These are phyloP conservation scores for Amphipoea lucens DNA, from an alignment of 2,888 invertebrate genomes.

Conservation along the genomic window DNA sequence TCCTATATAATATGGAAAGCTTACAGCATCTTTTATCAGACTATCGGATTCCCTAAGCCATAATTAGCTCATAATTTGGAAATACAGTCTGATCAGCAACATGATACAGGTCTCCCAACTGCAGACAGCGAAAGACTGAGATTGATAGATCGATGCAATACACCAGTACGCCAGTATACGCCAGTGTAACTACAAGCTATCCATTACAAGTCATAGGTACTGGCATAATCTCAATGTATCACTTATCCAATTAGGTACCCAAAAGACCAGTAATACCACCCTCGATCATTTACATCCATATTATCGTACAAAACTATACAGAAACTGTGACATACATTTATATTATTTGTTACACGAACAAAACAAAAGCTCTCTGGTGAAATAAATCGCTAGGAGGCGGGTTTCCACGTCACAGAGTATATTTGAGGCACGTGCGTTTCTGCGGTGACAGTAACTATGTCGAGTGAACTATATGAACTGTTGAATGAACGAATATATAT, in stretches of 20 bases:
- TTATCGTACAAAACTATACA: constrained; percentile 1
- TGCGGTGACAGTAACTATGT: constrained; percentile 26
- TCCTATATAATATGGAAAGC: too few species aligned
- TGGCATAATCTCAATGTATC: constrained; percentile 8
- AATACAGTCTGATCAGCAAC: background rate
- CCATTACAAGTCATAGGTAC: background rate
- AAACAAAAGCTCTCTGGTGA: constrained; percentile 40
- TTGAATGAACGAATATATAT: constrained; percentile 20
- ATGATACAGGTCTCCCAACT: background rate
- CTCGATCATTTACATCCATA: background rate
- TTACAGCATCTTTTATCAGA: background rate
- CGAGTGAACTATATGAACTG: constrained; percentile 24
- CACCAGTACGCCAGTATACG: background rate
- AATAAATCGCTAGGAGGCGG: constrained; percentile 36
- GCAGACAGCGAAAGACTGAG: background rate
- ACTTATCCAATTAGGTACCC: too few species aligned
- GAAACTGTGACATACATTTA: background rate
- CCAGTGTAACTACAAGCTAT: background rate
- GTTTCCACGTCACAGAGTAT: constrained; percentile 30
- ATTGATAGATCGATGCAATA: constrained; percentile 20
- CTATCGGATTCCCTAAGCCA: background rate
- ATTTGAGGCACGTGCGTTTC: constrained; percentile 33
- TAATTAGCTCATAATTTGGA: background rate
- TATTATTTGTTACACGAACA: constrained; percentile 30
- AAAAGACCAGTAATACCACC: background rate